phyloP scores from a whole-genome alignment of 2,113 vertebrate genomes.

The Dissostichus mawsoni region DNA sequence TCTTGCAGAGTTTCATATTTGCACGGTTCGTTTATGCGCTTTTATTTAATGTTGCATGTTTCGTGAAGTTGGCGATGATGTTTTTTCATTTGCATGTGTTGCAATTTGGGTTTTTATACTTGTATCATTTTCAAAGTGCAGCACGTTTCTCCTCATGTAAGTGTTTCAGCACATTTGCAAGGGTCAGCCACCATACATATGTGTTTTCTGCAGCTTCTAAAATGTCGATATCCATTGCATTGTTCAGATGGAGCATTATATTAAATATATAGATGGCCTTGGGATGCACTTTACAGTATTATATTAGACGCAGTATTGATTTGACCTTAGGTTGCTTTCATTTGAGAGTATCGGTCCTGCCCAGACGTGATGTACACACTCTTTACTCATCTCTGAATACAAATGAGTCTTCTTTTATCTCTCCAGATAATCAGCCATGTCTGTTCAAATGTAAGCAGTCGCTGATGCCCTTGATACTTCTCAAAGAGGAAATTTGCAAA shows the following conservation, averaged over 20 bases:
- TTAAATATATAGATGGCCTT: slow-evolving; percentile 52
- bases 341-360: slow-evolving; percentile 63
- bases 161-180: no score
- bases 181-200: no score
- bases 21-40: no score
- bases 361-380: slow-evolving; percentile 50
- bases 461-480: slow-evolving; percentile 70
- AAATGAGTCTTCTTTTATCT: slow-evolving; percentile 71
- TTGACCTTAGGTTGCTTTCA: slow-evolving; percentile 72
- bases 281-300: slow-evolving; percentile 66
- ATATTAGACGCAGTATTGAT: slow-evolving; percentile 64
- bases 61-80: no score
- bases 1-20: no score
- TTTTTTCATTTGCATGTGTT: no score
- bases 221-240: neutral
- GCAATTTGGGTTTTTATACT: no score
- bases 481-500: slow-evolving; percentile 57
- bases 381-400: slow-evolving; percentile 66
- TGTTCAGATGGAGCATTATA: slow-evolving; percentile 39
- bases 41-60: no score
- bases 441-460: slow-evolving; percentile 45
- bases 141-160: no score
- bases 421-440: slow-evolving; percentile 60
- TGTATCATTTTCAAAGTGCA: no score
- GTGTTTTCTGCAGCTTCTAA: no score